Percentiles rank a stretch among this genome's conserved stretches.
These are phyloP conservation scores for Matsumurasca onukii DNA, from an alignment of 1,140 invertebrate genomes.

Conservation along the genomic window DNA sequence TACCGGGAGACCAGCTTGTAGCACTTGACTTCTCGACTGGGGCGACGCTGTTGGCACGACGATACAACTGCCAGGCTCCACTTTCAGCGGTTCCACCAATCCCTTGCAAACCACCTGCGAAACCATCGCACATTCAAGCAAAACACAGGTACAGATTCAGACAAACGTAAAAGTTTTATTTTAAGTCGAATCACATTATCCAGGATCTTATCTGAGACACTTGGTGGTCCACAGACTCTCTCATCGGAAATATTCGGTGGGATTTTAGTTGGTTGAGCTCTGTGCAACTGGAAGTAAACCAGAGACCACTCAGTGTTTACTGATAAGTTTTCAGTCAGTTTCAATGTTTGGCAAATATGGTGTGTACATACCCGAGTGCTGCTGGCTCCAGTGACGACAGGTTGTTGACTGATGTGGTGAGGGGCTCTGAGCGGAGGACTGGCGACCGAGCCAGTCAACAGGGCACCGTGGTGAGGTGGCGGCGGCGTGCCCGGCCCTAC, in stretches of 20 bases:
- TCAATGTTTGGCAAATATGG: not conserved
- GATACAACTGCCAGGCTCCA: conserved; percentile 50
- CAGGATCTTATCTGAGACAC: too few relatives aligned
- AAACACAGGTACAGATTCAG: too few relatives aligned
- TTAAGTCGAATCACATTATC: too few relatives aligned
- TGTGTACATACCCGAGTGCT: conserved; percentile 44
- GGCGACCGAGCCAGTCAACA: conserved; percentile 54
- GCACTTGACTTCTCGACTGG: conserved; percentile 45
- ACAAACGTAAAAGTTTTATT: too few relatives aligned
- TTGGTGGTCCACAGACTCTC: too few relatives aligned
- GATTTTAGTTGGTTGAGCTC: too few relatives aligned
- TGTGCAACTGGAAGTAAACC: too few relatives aligned
- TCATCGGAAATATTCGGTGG: too few relatives aligned
- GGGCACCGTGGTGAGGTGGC: conserved; percentile 41
- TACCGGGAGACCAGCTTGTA: conserved; percentile 57
- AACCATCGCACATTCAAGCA: not conserved
- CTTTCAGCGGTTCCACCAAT: conserved; percentile 48
- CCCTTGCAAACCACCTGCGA: conserved; percentile 29
- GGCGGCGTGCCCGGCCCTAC: conserved; percentile 35
- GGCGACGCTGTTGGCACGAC: conserved; percentile 61
- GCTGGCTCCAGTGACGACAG: conserved; percentile 50
- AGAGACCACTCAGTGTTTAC: too few relatives aligned
- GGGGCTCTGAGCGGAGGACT: conserved; percentile 59
- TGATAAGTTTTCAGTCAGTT: too few relatives aligned
- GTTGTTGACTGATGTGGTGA: conserved; percentile 49